Evolutionary conservation across 2,113 vertebrate species (phyloP), one percentile per base, ranked within the genome.

Genomic region (Callipepla squamata): DNA sequence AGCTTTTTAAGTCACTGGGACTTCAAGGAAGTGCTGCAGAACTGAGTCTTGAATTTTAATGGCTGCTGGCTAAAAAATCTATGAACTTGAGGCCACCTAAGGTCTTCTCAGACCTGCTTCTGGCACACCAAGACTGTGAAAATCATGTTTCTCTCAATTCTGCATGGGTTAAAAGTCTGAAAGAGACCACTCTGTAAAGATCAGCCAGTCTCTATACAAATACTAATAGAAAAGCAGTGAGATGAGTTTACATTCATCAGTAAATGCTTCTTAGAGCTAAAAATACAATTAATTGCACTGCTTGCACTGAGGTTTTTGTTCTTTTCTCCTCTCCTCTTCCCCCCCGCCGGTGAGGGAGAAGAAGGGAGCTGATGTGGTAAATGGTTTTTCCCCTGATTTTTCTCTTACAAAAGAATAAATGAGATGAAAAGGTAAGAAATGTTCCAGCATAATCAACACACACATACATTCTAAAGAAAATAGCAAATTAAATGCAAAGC

Each of bases 401-500:
- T 89, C n/a, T 77, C 88, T 88, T 87, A 93, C 77, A 96, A 96
- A 96, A 95, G 91, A 94, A 92, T 87, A 95, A 96, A 95, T 96
- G 86, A 89, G 85, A 94, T 80, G 72, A 93, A 96, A 96, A 94
- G 81, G 78, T 86, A 88, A 80, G 86, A 96, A 96, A 96, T 90
- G 92, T 79, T 96, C 89, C 95, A 96, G 96, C 7, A 18, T 91
- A 97, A 97, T 97, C 96, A 96, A 75, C 82, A 32, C 61, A 69
- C 75, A 75, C 80, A 95, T 95, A 93, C 61, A 90, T 96, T 90
- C 85, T 73, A 90, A 88, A 80, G 87, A 95, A 97, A 96, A 96
- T 82, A 88, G 88, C 90, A 97, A 95, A 97, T 94, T 96, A 96
- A 96, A 97, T 96, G 96, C 96, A 92, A 96, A 96, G 80, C 61